A percentile compares a stretch with the other conserved stretches of the same genome.
phyloP scores from a whole-genome alignment of 2,113 vertebrate genomes.

The Prochilodus magdalenae region DNA sequence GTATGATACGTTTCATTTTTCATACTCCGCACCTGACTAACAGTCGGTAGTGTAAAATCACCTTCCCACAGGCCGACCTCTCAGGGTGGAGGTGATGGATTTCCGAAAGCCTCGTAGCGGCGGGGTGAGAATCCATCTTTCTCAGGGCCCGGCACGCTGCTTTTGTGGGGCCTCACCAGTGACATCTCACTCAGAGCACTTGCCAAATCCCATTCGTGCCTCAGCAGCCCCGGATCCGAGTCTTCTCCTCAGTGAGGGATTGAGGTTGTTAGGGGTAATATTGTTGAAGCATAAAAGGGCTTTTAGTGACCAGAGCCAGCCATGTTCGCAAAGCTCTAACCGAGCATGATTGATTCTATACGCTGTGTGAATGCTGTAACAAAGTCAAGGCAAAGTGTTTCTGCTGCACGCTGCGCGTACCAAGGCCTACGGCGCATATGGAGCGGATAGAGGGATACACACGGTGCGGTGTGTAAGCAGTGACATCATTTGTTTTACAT shows the following conservation, averaged over 20 bases:
- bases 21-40: background rate
- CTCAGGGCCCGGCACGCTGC: constrained; percentile 53
- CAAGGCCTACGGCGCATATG: background rate
- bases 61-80: constrained; percentile 50
- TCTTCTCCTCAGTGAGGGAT: constrained; percentile 44
- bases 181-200: constrained; percentile 43
- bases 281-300: constrained; percentile 50
- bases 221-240: constrained; percentile 13
- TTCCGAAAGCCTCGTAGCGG: constrained; percentile 63
- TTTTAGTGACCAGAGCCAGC: constrained; percentile 43
- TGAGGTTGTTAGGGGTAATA: constrained; percentile 43
- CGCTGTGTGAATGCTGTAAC: constrained; percentile 2
- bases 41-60: constrained; percentile 40
- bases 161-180: constrained; percentile 46
- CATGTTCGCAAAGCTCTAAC: background rate
- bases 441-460: background rate
- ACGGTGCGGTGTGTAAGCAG: background rate
- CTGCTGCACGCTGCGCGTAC: background rate
- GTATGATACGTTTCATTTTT: background rate
- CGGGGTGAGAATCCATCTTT: constrained; percentile 69
- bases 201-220: constrained; percentile 4
- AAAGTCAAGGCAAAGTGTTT: constrained; percentile 4
- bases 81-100: constrained; percentile 47
- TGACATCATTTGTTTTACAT: background rate
- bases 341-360: constrained; percentile 44